Evolutionary conservation across 2,888 invertebrate species (phyloP).

Genomic region (Embidobia sp.): DNA sequence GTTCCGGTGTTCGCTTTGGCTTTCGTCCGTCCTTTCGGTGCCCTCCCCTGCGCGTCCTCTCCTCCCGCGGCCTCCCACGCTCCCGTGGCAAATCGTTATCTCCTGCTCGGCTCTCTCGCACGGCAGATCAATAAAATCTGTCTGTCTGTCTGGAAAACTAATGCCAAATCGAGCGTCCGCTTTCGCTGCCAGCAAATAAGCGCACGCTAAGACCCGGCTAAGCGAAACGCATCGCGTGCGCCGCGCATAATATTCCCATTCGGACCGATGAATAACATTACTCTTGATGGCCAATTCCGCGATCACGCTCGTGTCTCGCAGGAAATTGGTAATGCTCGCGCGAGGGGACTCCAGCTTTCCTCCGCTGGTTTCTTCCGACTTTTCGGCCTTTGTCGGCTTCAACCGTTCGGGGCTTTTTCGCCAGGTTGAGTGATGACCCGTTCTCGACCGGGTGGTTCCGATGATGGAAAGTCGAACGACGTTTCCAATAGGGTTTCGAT

Average conservation of each 20-base stretch:
- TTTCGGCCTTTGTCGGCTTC: too few species aligned
- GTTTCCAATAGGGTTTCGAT: too few species aligned
- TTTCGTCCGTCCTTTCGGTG: constrained; percentile 52
- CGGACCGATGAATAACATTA: constrained; percentile 45
- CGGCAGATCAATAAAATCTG: constrained; percentile 78
- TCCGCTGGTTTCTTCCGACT: not conserved
- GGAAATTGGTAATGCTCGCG: constrained; percentile 40
- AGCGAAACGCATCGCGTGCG: constrained; percentile 30
- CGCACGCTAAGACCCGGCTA: constrained; percentile 21
- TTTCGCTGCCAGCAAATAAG: constrained; percentile 44
- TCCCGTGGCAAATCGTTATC: constrained; percentile 47
- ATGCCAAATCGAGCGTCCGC: constrained; percentile 77
- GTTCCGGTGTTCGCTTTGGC: constrained; percentile 77
- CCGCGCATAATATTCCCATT: constrained; percentile 48
- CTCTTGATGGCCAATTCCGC: constrained; percentile 35
- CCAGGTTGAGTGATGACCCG: too few species aligned
- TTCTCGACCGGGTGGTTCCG: too few species aligned
- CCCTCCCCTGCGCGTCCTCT: not conserved
- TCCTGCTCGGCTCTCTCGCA: constrained; percentile 44
- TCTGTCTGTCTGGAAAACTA: constrained; percentile 78
- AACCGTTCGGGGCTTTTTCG: too few species aligned
- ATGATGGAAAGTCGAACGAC: too few species aligned
- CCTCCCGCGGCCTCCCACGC: not conserved
- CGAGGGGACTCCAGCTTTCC: constrained; percentile 24
- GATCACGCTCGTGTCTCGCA: constrained; percentile 29